These are phyloP conservation scores for Pyrocephalus nanus DNA, from an alignment of 2,797 vertebrate species.

Conservation along the genomic window DNA sequence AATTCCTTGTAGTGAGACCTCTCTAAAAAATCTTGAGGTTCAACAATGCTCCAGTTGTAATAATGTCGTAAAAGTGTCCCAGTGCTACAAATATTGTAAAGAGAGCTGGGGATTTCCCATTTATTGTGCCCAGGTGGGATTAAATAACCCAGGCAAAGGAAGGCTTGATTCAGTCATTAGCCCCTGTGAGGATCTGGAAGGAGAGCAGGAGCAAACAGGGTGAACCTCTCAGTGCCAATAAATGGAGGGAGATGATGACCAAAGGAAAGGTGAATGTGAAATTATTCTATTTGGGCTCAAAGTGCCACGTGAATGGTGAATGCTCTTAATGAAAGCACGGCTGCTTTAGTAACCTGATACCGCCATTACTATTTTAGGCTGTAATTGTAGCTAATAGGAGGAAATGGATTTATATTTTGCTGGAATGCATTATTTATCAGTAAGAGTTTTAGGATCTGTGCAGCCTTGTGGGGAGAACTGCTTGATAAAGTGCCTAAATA, in stretches of 20 bases:
- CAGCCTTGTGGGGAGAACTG: not conserved
- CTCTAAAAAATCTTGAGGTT: constrained; percentile 25
- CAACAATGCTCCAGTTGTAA: constrained; percentile 55
- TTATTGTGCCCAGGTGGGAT: constrained; percentile 59
- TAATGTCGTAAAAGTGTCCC: constrained; percentile 48
- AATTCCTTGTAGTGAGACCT: constrained; percentile 8
- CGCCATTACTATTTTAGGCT: constrained; percentile 56
- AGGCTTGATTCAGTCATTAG: constrained; percentile 52
- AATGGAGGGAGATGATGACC: not conserved
- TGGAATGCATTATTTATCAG: constrained; percentile 55
- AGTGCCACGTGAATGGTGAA: constrained; percentile 29
- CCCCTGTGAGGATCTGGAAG: constrained; percentile 14
- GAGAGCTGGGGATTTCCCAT: constrained; percentile 48
- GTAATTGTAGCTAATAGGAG: constrained; percentile 55
- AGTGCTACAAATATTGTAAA: constrained; percentile 35
- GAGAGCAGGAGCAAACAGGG: not conserved
- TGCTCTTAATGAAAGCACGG: constrained; percentile 36
- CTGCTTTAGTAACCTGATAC: constrained; percentile 29
- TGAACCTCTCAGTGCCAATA: constrained; percentile 36
- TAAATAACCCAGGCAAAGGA: constrained; percentile 47
- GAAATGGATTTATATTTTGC: constrained; percentile 64
- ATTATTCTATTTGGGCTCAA: constrained; percentile 47
- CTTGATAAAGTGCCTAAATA: not conserved
- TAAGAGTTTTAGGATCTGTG: not conserved
- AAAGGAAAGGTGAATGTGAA: constrained; percentile 47